Conservation (phyloP, 2,113 vertebrate species). For the Heterotilapia buettikoferi region DNA sequence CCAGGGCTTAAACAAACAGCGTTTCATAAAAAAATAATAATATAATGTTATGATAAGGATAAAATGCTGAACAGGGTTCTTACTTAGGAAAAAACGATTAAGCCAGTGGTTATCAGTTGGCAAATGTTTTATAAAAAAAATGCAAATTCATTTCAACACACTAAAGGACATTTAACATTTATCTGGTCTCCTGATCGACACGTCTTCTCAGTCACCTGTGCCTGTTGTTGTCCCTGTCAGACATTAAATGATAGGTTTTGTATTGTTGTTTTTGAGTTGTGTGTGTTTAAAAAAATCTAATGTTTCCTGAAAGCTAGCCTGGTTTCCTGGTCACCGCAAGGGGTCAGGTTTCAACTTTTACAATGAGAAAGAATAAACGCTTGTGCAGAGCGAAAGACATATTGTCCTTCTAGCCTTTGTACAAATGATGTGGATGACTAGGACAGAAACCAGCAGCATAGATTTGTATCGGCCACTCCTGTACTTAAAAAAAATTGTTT, state of each 20-base stretch:
- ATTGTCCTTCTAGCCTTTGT: conserved; percentile 2
- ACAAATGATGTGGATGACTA: not conserved
- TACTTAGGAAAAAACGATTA: not conserved
- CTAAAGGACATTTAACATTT: not conserved
- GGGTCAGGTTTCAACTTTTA: conserved; percentile 37
- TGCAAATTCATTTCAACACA: not conserved
- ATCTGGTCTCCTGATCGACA: not conserved
- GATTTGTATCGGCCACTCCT: not conserved
- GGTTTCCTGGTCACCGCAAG: conserved; percentile 2
- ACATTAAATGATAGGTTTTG: not conserved
- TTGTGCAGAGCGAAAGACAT: not conserved
- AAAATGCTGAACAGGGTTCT: not conserved
- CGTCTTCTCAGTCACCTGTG: not conserved
- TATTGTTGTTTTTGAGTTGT: not conserved
- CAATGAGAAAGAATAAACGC: conserved; percentile 13
- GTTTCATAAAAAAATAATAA: not conserved
- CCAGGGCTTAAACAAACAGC: not conserved
- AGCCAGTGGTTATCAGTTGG: not conserved
- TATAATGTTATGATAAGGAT: not conserved
- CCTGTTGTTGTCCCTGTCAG: not conserved
- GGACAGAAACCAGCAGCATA: not conserved
- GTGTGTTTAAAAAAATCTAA: not conserved
- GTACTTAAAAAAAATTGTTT: not conserved
- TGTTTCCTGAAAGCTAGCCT: not conserved
- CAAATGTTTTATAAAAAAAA: not conserved